phyloP scores from a whole-genome alignment of 2,888 invertebrate genomes.

The Marasmarcha lunaedactyla region DNA sequence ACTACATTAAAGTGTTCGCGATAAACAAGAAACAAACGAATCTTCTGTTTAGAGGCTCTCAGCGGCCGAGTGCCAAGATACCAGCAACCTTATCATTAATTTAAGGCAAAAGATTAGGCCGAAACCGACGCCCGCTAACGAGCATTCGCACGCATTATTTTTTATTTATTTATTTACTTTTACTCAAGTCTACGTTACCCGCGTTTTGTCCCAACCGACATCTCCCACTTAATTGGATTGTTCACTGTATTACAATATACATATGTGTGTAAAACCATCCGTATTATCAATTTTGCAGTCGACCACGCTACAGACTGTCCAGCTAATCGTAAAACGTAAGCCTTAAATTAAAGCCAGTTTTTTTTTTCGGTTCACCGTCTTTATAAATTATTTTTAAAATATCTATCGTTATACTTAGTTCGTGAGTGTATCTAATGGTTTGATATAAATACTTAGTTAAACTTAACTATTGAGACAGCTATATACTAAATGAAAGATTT shows the following conservation, averaged over 20 bases:
- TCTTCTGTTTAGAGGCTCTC: slow-evolving; percentile 52
- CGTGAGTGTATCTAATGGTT: neutral
- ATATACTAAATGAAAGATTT: neutral
- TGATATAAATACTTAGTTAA: neutral
- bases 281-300: slow-evolving; percentile 6
- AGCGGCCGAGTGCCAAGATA: slow-evolving; percentile 37
- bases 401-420: neutral
- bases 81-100: slow-evolving; percentile 53
- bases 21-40: slow-evolving; percentile 30
- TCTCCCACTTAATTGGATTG: slow-evolving; percentile 60
- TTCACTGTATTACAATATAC: slow-evolving; percentile 19
- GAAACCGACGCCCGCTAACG: slow-evolving; percentile 57
- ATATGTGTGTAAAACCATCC: slow-evolving; percentile 1
- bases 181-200: slow-evolving; percentile 10
- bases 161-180: slow-evolving; percentile 41
- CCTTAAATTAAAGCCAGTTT: slow-evolving; percentile 2
- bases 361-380: slow-evolving; percentile 3
- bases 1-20: too few relatives aligned
- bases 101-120: slow-evolving; percentile 59
- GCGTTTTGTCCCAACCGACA: slow-evolving; percentile 57
- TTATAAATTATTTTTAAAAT: neutral
- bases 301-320: slow-evolving; percentile 12
- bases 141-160: slow-evolving; percentile 46
- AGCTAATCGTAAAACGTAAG: slow-evolving; percentile 15
- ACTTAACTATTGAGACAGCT: too few relatives aligned